Percentiles rank a stretch among this genome's conserved stretches.
Conservation (phyloP, 2,888 invertebrate genomes). For the Caenorhabditis afra region DNA sequence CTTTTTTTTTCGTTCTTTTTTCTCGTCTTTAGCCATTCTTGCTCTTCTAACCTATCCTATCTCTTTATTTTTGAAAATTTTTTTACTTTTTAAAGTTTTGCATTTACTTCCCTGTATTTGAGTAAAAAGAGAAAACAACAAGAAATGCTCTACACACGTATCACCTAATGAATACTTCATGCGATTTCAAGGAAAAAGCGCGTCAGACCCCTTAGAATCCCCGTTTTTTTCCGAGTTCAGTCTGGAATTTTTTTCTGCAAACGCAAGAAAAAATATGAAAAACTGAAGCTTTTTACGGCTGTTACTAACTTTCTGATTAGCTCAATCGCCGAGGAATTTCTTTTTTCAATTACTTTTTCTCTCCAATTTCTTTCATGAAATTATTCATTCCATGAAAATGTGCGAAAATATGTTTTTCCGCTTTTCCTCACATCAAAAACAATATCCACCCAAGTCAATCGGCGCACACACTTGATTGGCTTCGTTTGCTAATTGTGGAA, state of each 20-base stretch:
- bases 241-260: neutral
- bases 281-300: too few relatives aligned
- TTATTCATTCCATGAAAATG: neutral
- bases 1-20: too few relatives aligned
- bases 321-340: too few relatives aligned
- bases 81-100: neutral
- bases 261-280: too few relatives aligned
- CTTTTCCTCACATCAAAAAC: neutral
- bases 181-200: constrained; percentile 31
- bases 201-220: constrained; percentile 15
- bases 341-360: too few relatives aligned
- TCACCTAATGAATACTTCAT: constrained; percentile 44
- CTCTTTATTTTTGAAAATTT: neutral
- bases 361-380: too few relatives aligned
- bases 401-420: constrained; percentile 22
- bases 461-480: constrained; percentile 22
- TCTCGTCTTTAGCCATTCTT: too few relatives aligned
- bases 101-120: constrained; percentile 1
- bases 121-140: constrained; percentile 14
- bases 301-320: neutral
- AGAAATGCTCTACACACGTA: constrained; percentile 21
- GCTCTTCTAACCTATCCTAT: too few relatives aligned
- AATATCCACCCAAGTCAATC: constrained; percentile 3
- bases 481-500: constrained; percentile 15
- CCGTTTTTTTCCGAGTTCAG: constrained; percentile 18